Evolutionary conservation across 2,888 invertebrate species (phyloP).

Genomic region (Oscheius sp.): DNA sequence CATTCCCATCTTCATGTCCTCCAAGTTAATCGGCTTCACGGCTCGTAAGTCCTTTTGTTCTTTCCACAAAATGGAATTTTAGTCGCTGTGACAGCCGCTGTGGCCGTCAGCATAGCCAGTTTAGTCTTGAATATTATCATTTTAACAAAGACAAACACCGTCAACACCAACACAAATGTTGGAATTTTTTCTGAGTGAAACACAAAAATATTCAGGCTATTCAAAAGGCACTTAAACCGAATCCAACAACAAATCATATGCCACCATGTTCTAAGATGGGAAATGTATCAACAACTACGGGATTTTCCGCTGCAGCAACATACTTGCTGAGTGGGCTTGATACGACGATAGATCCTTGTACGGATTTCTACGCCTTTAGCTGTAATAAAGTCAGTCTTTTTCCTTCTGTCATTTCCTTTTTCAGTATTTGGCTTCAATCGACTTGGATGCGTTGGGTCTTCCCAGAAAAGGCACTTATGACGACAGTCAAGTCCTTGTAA

Average conservation of each 20-base stretch:
- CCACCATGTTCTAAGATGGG: background rate
- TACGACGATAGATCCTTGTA: conserved; percentile 57
- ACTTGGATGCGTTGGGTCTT: conserved; percentile 31
- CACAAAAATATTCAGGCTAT: background rate
- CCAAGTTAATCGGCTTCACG: no score
- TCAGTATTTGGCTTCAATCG: conserved; percentile 40
- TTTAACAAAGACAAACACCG: conserved; percentile 43
- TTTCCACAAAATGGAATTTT: background rate
- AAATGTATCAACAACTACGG: background rate
- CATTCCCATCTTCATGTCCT: no score
- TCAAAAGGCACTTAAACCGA: background rate
- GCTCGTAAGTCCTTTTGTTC: conserved; percentile 4
- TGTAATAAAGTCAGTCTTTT: conserved; percentile 47
- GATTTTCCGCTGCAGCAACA: conserved; percentile 38
- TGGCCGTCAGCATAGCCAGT: conserved; percentile 52
- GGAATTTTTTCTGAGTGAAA: background rate
- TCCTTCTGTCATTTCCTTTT: background rate
- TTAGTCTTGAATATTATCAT: conserved; percentile 54
- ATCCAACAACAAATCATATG: background rate
- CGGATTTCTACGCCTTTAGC: conserved; percentile 58
- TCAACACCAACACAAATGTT: conserved; percentile 31
- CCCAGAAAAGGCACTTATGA: conserved; percentile 59
- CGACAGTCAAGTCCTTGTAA: conserved; percentile 57
- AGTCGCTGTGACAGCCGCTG: conserved; percentile 40
- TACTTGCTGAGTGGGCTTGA: conserved; percentile 59